A percentile compares a stretch with the other conserved stretches of the same genome.
Conservation (phyloP, 2,797 vertebrate genomes). For the Neostethus bicornis region DNA sequence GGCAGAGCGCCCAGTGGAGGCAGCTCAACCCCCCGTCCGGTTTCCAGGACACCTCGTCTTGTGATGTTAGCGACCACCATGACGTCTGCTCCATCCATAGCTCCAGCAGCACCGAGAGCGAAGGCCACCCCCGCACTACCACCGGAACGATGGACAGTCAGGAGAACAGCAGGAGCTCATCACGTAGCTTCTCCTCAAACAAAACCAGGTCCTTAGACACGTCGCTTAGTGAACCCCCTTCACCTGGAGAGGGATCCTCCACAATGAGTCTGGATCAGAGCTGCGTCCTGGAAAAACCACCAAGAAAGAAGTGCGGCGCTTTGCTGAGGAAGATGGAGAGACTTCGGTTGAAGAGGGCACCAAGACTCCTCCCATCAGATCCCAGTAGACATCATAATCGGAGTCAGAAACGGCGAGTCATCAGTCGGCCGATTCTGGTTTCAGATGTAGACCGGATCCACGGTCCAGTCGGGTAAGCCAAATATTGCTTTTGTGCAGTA, state of each 20-base stretch:
- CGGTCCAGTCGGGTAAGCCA: slow-evolving; percentile 56
- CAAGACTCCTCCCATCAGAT: slow-evolving; percentile 42
- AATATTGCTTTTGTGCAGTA: too few relatives aligned
- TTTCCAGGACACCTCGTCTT: slow-evolving; percentile 36
- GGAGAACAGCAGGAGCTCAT: slow-evolving; percentile 76
- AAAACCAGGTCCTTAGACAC: slow-evolving; percentile 72
- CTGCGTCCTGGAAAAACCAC: slow-evolving; percentile 71
- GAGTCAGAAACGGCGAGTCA: slow-evolving; percentile 44
- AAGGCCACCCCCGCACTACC: slow-evolving; percentile 52
- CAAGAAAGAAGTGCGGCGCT: slow-evolving; percentile 75
- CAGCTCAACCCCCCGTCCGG: slow-evolving; percentile 64
- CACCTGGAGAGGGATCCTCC: slow-evolving; percentile 59
- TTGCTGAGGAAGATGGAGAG: slow-evolving; percentile 89
- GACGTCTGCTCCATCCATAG: slow-evolving; percentile 82
- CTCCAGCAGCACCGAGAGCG: slow-evolving; percentile 84
- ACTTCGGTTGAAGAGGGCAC: slow-evolving; percentile 72
- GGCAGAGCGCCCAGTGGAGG: slow-evolving; percentile 77
- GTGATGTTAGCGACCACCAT: slow-evolving; percentile 67
- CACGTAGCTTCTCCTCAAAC: slow-evolving; percentile 76
- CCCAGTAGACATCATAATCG: slow-evolving; percentile 19
- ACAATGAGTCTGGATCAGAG: slow-evolving; percentile 66
- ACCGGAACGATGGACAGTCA: slow-evolving; percentile 37
- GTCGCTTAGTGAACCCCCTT: slow-evolving; percentile 73
- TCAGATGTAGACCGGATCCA: slow-evolving; percentile 80
- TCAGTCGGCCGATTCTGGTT: slow-evolving; percentile 78